phyloP scores from a whole-genome alignment of 1,140 invertebrate species.

The Radopholus similis region DNA sequence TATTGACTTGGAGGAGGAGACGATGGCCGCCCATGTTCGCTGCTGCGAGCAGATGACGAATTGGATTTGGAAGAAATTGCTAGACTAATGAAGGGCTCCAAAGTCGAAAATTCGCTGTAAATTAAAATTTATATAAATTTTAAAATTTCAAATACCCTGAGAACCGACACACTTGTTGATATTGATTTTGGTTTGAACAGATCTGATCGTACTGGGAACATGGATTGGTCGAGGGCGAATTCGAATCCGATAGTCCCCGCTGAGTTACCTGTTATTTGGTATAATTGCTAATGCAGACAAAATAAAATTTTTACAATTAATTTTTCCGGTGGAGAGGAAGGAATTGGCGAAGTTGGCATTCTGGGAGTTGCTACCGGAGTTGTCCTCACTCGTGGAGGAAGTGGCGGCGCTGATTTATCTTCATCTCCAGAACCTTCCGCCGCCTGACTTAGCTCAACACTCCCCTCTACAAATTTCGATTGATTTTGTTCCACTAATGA shows the following conservation, averaged over 20 bases:
- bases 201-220: conserved; percentile 2
- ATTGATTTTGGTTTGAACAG: neutral
- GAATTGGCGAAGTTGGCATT: conserved; percentile 6
- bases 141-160: conserved; percentile 6
- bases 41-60: neutral
- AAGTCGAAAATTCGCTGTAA: neutral
- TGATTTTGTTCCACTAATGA: neutral
- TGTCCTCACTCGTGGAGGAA: conserved; percentile 1
- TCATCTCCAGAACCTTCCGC: too few species aligned
- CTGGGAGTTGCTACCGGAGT: neutral
- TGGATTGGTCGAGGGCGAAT: neutral
- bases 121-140: neutral
- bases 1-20: neutral
- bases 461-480: neutral
- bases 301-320: neutral
- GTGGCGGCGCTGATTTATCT: neutral
- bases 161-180: conserved; percentile 7
- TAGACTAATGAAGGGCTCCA: neutral
- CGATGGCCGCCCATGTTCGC: neutral
- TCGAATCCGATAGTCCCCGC: neutral
- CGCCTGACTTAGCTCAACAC: too few species aligned
- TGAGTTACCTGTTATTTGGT: neutral
- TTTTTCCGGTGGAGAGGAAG: neutral
- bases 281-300: neutral
- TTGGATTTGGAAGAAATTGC: neutral